Conservation (phyloP, 2,888 invertebrate species). For the Protonemura montana region DNA sequence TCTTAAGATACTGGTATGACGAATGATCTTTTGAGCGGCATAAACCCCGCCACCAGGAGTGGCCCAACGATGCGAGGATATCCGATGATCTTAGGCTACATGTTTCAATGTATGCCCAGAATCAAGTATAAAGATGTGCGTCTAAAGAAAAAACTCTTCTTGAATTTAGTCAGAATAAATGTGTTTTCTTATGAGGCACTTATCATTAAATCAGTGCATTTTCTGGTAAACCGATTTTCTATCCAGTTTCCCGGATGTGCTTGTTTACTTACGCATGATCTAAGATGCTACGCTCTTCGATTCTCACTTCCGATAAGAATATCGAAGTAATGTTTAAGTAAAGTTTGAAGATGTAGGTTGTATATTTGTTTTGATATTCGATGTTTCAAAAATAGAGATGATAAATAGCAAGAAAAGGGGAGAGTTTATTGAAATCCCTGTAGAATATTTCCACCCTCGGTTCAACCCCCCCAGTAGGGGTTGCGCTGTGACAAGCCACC, state of each 20-base stretch:
- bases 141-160: neutral
- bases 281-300: slow-evolving; percentile 32
- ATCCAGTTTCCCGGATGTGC: slow-evolving; percentile 33
- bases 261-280: slow-evolving; percentile 38
- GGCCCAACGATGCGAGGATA: slow-evolving; percentile 10
- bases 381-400: slow-evolving; percentile 42
- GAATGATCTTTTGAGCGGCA: slow-evolving; percentile 31
- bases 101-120: slow-evolving; percentile 32
- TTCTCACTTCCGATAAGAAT: slow-evolving; percentile 37
- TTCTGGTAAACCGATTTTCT: slow-evolving; percentile 25
- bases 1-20: slow-evolving; percentile 20
- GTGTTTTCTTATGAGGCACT: slow-evolving; percentile 28
- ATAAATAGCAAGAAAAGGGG: slow-evolving; percentile 40
- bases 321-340: slow-evolving; percentile 27
- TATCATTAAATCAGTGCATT: slow-evolving; percentile 32
- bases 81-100: slow-evolving; percentile 15
- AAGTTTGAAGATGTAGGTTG: slow-evolving; percentile 38
- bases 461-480: slow-evolving; percentile 25
- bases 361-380: slow-evolving; percentile 42
- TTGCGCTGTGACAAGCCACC: slow-evolving; percentile 34
- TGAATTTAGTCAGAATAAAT: slow-evolving; percentile 19
- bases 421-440: slow-evolving; percentile 40
- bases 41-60: neutral
- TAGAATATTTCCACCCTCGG: slow-evolving; percentile 26
- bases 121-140: neutral